Percentiles rank a stretch among this genome's conserved stretches.
Evolutionary conservation across 2,113 vertebrate genomes (phyloP).

Genomic region (Micronycteris hirsuta): DNA sequence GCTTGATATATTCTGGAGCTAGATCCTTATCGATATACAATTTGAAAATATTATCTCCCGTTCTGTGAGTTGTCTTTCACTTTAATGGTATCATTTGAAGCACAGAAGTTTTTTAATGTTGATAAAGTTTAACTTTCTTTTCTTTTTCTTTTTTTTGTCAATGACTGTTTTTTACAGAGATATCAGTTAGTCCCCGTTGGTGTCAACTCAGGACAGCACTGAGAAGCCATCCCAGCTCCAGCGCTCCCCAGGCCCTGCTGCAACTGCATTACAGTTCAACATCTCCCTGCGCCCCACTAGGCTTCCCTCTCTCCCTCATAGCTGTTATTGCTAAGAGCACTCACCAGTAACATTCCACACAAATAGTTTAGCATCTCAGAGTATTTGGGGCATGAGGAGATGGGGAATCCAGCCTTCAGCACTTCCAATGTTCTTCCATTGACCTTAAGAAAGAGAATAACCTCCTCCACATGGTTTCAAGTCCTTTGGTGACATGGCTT

Average conservation of each 20-base stretch:
- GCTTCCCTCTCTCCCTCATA: background rate
- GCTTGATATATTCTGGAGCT: background rate
- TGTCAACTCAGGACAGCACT: background rate
- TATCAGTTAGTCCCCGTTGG: background rate
- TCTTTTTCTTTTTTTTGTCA: background rate
- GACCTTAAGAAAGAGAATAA: background rate
- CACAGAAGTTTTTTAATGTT: background rate
- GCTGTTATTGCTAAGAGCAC: background rate
- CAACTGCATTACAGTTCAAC: fast-evolving
- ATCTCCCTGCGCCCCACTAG: background rate
- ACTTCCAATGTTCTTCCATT: background rate
- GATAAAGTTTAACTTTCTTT: background rate
- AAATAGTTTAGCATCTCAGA: background rate
- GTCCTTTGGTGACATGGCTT: background rate
- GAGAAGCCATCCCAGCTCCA: background rate
- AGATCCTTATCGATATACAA: background rate
- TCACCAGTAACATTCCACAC: background rate
- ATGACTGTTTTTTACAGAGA: background rate
- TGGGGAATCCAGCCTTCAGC: background rate
- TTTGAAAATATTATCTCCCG: constrained; percentile 16
- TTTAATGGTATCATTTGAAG: constrained; percentile 6
- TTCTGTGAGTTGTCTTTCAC: background rate
- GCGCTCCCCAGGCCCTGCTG: background rate
- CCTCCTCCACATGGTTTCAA: background rate
- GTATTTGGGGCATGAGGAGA: background rate